Percentiles rank a stretch among this genome's conserved stretches.
These are phyloP conservation scores for Alfaro cultratus DNA, from an alignment of 2,797 vertebrate genomes.

Conservation along the genomic window DNA sequence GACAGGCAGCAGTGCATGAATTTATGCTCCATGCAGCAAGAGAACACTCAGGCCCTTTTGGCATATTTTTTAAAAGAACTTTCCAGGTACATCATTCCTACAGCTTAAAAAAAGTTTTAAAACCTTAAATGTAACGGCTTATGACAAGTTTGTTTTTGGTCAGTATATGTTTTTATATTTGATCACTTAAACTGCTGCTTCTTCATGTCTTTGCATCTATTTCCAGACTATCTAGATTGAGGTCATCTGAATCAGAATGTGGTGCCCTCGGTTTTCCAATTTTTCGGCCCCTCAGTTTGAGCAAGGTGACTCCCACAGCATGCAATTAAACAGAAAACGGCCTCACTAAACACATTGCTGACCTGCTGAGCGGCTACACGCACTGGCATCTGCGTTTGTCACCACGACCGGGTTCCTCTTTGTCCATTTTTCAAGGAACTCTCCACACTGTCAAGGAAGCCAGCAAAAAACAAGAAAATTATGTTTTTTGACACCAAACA, in stretches of 20 bases:
- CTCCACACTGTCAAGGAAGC: constrained; percentile 46
- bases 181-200: neutral
- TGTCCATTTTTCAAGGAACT: constrained; percentile 53
- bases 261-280: constrained; percentile 58
- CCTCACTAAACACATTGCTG: constrained; percentile 75
- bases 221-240: constrained; percentile 43
- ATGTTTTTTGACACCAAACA: constrained; percentile 15
- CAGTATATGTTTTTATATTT: constrained; percentile 1
- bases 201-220: constrained; percentile 24
- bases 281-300: constrained; percentile 63
- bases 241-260: constrained; percentile 30
- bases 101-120: neutral
- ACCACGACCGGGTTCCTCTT: constrained; percentile 45
- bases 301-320: constrained; percentile 82
- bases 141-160: neutral
- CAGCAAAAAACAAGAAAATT: constrained; percentile 29
- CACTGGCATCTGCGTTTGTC: constrained; percentile 68
- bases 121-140: neutral
- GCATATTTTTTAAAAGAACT: neutral
- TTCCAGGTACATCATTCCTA: neutral
- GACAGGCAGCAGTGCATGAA: neutral
- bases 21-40: neutral
- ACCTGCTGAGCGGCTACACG: constrained; percentile 60
- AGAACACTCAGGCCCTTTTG: neutral
- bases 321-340: constrained; percentile 84